phyloP scores from a whole-genome alignment of 2,113 vertebrate species.

The Cervus canadensis region DNA sequence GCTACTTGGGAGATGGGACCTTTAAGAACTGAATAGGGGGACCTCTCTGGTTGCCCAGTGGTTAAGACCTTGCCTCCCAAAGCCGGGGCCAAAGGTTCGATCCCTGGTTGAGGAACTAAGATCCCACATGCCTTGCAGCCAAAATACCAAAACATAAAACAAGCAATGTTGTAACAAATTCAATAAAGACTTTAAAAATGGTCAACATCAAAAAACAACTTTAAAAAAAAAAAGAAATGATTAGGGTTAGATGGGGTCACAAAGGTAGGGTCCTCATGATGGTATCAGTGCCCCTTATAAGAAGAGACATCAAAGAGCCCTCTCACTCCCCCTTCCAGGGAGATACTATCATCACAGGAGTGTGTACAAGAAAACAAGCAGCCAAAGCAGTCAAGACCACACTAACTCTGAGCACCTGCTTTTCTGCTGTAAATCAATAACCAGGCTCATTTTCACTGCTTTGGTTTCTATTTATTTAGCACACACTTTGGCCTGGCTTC shows the following conservation, averaged over 20 bases:
- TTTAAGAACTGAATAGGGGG: not conserved
- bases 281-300: not conserved
- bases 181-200: not conserved
- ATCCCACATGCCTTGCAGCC: not conserved
- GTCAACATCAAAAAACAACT: not conserved
- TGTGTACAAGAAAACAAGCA: not conserved
- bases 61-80: not conserved
- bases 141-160: not conserved
- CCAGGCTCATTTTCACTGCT: not conserved
- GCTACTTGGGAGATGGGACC: not conserved
- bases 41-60: not conserved
- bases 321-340: not conserved
- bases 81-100: fast-evolving
- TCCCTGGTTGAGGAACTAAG: not conserved
- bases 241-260: not conserved
- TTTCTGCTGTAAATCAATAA: not conserved
- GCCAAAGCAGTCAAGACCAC: not conserved
- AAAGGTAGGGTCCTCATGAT: not conserved
- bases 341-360: not conserved
- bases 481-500: not conserved
- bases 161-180: not conserved
- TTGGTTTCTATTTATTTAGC: not conserved
- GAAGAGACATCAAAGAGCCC: not conserved
- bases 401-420: not conserved
- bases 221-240: not conserved